A percentile compares a stretch with the other conserved stretches of the same genome.
phyloP scores from a whole-genome alignment of 2,113 vertebrate genomes.

The Polyodon spathula region DNA sequence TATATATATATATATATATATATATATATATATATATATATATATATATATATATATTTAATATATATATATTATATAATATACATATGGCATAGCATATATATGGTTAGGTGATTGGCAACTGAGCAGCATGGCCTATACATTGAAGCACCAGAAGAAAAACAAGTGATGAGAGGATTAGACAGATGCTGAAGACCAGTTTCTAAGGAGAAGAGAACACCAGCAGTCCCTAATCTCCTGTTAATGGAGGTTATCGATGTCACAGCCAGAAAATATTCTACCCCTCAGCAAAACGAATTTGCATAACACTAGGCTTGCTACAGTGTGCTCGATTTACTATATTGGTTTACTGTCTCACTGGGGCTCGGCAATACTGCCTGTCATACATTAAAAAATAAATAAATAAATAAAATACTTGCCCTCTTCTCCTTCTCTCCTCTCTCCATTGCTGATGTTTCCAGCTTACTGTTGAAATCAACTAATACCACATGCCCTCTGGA shows the following conservation, averaged over 20 bases:
- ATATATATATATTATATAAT: too few species aligned
- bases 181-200: conserved; percentile 43
- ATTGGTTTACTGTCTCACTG: conserved; percentile 56
- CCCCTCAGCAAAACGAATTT: conserved; percentile 55
- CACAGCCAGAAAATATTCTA: conserved; percentile 58
- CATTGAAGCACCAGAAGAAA: conserved; percentile 20
- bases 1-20: too few species aligned
- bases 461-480: too few species aligned
- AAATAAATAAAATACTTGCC: too few species aligned
- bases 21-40: too few species aligned
- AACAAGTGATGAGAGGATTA: conserved; percentile 58
- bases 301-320: conserved; percentile 68
- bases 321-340: conserved; percentile 60
- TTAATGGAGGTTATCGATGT: conserved; percentile 68
- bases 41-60: too few species aligned
- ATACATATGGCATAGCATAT: too few species aligned
- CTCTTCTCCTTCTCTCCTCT: too few species aligned
- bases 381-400: too few species aligned
- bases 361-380: conserved; percentile 25
- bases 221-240: conserved; percentile 68
- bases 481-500: too few species aligned
- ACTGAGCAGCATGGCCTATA: not conserved
- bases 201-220: conserved; percentile 64
- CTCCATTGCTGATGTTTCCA: too few species aligned
- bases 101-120: too few species aligned